Conservation (phyloP, 2,113 vertebrate species). For the Nothocercus julius region DNA sequence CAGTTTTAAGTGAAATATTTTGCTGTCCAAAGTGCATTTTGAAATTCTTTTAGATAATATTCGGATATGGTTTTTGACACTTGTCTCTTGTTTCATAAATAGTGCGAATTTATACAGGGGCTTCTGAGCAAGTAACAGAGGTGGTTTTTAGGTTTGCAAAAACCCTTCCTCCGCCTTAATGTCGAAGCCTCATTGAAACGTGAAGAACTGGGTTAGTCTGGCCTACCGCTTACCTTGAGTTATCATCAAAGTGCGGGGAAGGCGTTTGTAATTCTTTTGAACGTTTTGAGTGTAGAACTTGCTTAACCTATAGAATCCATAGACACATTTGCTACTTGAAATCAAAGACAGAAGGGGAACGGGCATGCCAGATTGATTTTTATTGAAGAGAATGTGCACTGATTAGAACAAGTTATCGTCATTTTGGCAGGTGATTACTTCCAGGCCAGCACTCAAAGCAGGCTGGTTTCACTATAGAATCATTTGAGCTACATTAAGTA, state of each 20-base stretch:
- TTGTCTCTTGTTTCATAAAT: neutral
- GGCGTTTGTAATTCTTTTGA: neutral
- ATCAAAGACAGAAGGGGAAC: neutral
- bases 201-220: neutral
- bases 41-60: constrained; percentile 12
- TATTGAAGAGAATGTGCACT: neutral
- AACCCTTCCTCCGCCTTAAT: neutral
- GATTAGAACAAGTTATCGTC: neutral
- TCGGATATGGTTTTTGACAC: neutral
- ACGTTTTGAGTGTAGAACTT: neutral
- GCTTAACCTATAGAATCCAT: neutral
- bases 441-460: rapidly evolving
- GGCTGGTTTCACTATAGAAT: rapidly evolving
- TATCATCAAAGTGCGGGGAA: neutral
- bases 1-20: constrained; percentile 14
- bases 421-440: neutral
- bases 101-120: neutral
- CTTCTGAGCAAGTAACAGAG: neutral
- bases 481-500: neutral
- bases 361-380: neutral
- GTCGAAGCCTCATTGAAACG: no score
- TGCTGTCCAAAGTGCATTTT: neutral
- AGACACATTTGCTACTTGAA: neutral
- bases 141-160: neutral
- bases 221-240: neutral